Conservation (phyloP, 2,113 vertebrate species). For the Antigone vipio region DNA sequence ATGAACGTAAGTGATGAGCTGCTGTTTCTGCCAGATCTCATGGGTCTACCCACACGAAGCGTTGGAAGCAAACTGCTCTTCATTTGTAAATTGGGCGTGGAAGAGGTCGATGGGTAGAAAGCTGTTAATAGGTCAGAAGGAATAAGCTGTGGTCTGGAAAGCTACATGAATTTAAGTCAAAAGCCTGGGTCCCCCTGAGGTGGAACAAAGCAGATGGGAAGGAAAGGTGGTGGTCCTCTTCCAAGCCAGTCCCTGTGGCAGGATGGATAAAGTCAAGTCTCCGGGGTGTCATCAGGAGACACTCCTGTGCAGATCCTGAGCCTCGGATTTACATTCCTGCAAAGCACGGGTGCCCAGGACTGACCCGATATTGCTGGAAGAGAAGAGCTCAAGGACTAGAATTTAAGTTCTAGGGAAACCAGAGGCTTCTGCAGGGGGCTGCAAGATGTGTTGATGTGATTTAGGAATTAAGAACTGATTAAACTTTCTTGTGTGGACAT, state of each 20-base stretch:
- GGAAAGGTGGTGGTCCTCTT: not conserved
- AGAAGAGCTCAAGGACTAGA: not conserved
- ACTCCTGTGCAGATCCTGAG: not conserved
- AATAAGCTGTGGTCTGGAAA: not conserved
- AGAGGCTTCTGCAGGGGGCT: not conserved
- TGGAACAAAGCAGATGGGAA: not conserved
- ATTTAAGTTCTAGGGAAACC: not conserved
- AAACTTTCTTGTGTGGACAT: not conserved
- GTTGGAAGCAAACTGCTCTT: not conserved
- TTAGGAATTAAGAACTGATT: not conserved
- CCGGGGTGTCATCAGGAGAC: not conserved
- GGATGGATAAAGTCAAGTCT: not conserved
- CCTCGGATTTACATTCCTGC: not conserved
- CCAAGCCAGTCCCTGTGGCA: accelerated
- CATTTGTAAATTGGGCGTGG: not conserved
- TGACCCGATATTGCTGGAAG: not conserved
- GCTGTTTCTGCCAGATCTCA: not conserved
- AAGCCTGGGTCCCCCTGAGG: not conserved
- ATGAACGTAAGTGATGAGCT: not conserved
- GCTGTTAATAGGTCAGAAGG: not conserved
- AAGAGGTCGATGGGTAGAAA: not conserved
- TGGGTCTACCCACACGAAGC: not conserved
- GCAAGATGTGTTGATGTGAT: not conserved
- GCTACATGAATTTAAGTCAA: not conserved
- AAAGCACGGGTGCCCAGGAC: not conserved